Conservation (phyloP, 1,140 invertebrate species). For the Heliconius hermathena region DNA sequence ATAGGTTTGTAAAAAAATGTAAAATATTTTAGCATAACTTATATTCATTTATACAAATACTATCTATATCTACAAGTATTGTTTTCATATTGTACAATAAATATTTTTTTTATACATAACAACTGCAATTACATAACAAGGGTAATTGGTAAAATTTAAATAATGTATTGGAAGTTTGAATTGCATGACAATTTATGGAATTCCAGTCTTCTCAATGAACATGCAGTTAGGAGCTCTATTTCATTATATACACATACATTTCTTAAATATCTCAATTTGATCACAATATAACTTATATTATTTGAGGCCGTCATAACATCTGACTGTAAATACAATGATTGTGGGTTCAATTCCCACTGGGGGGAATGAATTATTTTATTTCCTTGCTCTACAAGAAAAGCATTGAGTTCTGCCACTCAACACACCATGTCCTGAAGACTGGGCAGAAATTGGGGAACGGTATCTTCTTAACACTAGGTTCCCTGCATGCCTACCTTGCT, state of each 20-base stretch:
- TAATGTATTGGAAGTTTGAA: neutral
- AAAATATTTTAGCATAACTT: slow-evolving; percentile 26
- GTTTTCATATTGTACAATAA: slow-evolving; percentile 38
- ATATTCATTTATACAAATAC: slow-evolving; percentile 39
- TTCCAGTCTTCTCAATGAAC: neutral
- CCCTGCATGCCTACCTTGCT: too few relatives aligned
- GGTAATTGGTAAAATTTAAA: neutral
- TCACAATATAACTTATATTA: slow-evolving; percentile 18
- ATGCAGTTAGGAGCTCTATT: neutral
- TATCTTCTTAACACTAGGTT: too few relatives aligned
- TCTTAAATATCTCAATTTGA: slow-evolving; percentile 25
- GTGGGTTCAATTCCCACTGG: too few relatives aligned
- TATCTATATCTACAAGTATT: slow-evolving; percentile 36
- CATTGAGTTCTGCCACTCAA: too few relatives aligned
- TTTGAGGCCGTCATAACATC: too few relatives aligned
- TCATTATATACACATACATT: slow-evolving; percentile 18
- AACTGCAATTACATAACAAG: slow-evolving; percentile 17
- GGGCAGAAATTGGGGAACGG: too few relatives aligned
- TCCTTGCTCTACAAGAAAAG: too few relatives aligned
- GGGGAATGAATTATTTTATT: too few relatives aligned
- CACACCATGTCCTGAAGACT: too few relatives aligned
- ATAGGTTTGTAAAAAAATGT: neutral
- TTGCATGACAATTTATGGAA: neutral
- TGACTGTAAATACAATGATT: too few relatives aligned
- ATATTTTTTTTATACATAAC: slow-evolving; percentile 25